A percentile compares a stretch with the other conserved stretches of the same genome.
Conservation (phyloP, 1,140 invertebrate species). For the Drosophila sproati region DNA sequence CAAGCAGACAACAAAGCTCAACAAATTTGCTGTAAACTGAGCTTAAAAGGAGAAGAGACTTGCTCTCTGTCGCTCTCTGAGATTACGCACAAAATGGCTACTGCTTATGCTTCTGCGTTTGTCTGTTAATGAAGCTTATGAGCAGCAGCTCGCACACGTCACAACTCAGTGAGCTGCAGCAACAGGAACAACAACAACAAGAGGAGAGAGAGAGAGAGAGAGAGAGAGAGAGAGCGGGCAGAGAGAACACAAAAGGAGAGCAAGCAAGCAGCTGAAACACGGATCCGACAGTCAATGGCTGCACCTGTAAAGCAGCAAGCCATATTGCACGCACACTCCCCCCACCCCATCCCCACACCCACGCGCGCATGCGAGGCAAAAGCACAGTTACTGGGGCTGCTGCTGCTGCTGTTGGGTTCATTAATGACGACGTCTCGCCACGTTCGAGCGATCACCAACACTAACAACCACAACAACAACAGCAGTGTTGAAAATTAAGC, state of each 20-base stretch:
- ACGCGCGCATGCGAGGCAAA: constrained; percentile 17
- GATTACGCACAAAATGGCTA: constrained; percentile 36
- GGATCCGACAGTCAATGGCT: constrained; percentile 65
- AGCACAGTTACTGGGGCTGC: constrained; percentile 42
- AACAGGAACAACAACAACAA: constrained; percentile 62
- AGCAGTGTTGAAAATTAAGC: neutral
- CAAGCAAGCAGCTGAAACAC: constrained; percentile 25
- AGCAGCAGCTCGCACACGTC: constrained; percentile 70
- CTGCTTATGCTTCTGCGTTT: constrained; percentile 15
- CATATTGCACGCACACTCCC: constrained; percentile 37
- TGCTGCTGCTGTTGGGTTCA: constrained; percentile 42
- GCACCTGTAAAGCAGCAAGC: constrained; percentile 73
- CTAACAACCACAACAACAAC: constrained; percentile 27
- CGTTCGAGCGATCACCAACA: constrained; percentile 71
- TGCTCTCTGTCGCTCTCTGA: neutral
- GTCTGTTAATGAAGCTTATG: constrained; percentile 79
- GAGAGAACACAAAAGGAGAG: constrained; percentile 64
- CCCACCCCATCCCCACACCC: neutral
- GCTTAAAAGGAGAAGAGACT: constrained; percentile 17
- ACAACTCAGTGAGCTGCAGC: constrained; percentile 76
- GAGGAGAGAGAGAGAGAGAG: constrained; percentile 19
- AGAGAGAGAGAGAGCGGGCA: constrained; percentile 64
- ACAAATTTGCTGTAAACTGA: constrained; percentile 13
- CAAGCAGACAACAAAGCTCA: neutral
- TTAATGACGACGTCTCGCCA: constrained; percentile 61